Base-by-base conservation (phyloP, 2,888 invertebrate genomes). In the Pseudanteris insignis region DNA sequence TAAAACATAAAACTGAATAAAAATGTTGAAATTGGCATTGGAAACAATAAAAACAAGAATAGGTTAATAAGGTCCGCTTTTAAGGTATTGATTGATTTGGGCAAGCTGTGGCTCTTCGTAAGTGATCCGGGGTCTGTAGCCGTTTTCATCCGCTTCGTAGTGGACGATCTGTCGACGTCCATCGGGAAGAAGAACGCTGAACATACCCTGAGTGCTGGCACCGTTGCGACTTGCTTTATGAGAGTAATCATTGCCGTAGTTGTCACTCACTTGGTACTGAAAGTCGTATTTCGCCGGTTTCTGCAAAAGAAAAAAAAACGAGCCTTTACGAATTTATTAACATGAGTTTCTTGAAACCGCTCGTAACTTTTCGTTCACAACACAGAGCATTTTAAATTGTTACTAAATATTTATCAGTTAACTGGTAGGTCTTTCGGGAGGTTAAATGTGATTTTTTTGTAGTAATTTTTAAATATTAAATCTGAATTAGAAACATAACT, bases 81-180 rank as follows among this genome's bases (percentile, higher is more conserved):
- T 63, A 47, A 65, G 24, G 12, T 48, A 51, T 82, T 83, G 15
- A 33, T 53, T 64, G 25, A 54, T 48, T 14, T 65, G 63, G 28
- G 48, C 67, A 11, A 54, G 32, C n/a, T 60, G 67, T 1, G 67
- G 41, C 70, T 87, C 86, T 75, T 88, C 87, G 74, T 88, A 89
- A 1, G 86, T 83, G 57, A 89, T 86, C 67, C 83, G 85, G 9
- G 89, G 89, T 63, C 84, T 84, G 81, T 86, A 89, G 1, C 89
- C 89, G 32, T 85, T 82, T 71, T 86, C 82, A 68, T 89, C 88
- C 3, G 89, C 89, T 70, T 86, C 87, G 77, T 89, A 89, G 66
- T 85, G 84, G 0, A 89, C 89, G 28, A 86, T 86, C 83, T 86
- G 82, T 8, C 71, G 75, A 12, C 80, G 76, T 25, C 81, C 81